phyloP scores from a whole-genome alignment of 2,888 invertebrate genomes.

The Macrosiphum euphorbiae region DNA sequence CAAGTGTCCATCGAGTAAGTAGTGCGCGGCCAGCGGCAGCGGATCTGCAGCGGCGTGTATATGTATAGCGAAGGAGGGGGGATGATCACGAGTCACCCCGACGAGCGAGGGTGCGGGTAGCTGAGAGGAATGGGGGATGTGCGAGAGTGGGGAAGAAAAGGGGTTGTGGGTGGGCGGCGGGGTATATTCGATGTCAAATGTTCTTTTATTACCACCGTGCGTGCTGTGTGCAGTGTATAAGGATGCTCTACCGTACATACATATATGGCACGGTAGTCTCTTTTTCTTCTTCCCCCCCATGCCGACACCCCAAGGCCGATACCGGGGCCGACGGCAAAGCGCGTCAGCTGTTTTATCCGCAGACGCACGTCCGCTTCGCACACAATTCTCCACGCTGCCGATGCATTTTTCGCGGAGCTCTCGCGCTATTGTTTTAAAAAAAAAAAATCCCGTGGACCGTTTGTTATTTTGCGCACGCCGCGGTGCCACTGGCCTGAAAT shows the following conservation, averaged over 20 bases:
- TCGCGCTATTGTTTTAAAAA: slow-evolving; percentile 28
- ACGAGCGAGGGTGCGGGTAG: not conserved
- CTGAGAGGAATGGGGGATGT: not conserved
- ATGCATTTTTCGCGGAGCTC: not conserved
- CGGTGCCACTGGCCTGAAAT: not conserved
- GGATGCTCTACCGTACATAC: slow-evolving; percentile 1
- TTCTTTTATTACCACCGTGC: slow-evolving; percentile 30
- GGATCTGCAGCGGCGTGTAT: not conserved
- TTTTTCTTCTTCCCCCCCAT: not conserved
- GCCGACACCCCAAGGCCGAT: too few species aligned
- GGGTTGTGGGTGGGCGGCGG: not conserved
- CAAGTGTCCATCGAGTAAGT: slow-evolving; percentile 37
- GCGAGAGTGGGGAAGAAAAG: not conserved
- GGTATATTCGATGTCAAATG: slow-evolving; percentile 48
- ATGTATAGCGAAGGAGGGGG: not conserved
- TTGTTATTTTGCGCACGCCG: slow-evolving; percentile 38
- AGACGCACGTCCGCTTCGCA: not conserved
- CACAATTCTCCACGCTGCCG: not conserved
- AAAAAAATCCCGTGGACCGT: slow-evolving; percentile 28
- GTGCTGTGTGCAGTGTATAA: not conserved
- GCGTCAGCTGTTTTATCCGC: slow-evolving; percentile 36
- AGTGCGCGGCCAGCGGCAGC: not conserved
- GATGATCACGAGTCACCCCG: not conserved
- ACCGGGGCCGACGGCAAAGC: not conserved
- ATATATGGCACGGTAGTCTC: not conserved